Conservation (phyloP, 2,113 vertebrate genomes). For the Agelaius tricolor region DNA sequence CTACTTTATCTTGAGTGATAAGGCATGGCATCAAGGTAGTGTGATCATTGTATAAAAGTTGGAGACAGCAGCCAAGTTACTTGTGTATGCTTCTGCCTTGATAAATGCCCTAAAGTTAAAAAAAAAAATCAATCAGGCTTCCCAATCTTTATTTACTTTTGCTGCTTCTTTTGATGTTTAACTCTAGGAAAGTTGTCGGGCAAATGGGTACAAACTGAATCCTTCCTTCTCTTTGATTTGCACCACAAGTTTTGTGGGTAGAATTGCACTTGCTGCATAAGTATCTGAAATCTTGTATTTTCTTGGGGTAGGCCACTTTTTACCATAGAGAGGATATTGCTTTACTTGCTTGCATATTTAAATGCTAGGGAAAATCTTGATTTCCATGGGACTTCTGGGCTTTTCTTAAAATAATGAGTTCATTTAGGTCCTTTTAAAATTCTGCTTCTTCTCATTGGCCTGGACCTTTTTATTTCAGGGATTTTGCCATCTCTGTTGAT, state of each 20-base stretch:
- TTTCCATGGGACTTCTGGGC: neutral
- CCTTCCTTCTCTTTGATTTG: neutral
- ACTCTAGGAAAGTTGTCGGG: neutral
- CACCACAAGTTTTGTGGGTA: neutral
- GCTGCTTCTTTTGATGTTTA: neutral
- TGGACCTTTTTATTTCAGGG: neutral
- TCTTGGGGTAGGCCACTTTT: neutral
- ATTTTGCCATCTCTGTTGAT: neutral
- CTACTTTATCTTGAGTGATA: neutral
- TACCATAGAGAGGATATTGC: neutral
- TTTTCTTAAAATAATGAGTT: neutral
- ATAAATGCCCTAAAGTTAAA: neutral
- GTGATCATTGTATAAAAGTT: neutral
- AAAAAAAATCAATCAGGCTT: neutral
- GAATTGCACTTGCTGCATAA: neutral
- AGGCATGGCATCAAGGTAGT: neutral
- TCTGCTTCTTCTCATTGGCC: neutral
- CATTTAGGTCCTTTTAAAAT: neutral
- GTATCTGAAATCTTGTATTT: neutral
- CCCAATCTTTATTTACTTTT: neutral
- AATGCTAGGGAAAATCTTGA: neutral
- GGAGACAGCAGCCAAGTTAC: neutral
- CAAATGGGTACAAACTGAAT: neutral
- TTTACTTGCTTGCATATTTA: neutral
- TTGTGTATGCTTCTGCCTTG: neutral